A percentile compares a stretch with the other conserved stretches of the same genome.
Evolutionary conservation across 2,888 invertebrate genomes (phyloP).

Genomic region (Xylocampa areola): DNA sequence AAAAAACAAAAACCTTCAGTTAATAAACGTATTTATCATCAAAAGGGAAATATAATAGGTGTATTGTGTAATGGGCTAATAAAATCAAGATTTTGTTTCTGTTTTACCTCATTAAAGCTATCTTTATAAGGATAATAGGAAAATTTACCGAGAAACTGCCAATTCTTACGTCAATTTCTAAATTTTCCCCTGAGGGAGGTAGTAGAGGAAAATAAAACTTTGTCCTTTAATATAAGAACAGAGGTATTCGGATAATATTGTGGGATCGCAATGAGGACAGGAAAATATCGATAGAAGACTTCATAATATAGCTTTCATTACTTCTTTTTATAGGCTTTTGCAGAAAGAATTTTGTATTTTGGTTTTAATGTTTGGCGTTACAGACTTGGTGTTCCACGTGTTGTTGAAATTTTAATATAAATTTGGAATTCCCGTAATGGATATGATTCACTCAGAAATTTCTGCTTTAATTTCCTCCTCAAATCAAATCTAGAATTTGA

Average conservation of each 20-base stretch:
- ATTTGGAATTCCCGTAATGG: too few relatives aligned
- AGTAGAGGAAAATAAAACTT: not conserved
- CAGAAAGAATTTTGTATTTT: too few relatives aligned
- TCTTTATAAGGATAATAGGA: slow-evolving; percentile 18
- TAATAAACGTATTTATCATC: slow-evolving; percentile 14
- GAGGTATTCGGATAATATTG: not conserved
- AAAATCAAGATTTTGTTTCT: slow-evolving; percentile 19
- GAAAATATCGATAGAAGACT: not conserved
- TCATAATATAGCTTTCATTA: too few relatives aligned
- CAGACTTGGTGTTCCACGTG: too few relatives aligned
- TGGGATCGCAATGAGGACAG: not conserved
- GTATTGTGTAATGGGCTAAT: slow-evolving; percentile 27
- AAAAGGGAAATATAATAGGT: slow-evolving; percentile 10
- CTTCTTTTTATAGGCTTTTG: too few relatives aligned
- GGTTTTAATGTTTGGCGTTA: too few relatives aligned
- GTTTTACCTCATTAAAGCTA: slow-evolving; percentile 6
- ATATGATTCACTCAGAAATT: too few relatives aligned
- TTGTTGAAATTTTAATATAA: too few relatives aligned
- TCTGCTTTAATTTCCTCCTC: too few relatives aligned
- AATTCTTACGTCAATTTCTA: not conserved
- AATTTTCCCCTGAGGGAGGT: not conserved
- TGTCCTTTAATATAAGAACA: not conserved
- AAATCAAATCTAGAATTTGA: too few relatives aligned
- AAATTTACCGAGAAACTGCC: slow-evolving; percentile 10
- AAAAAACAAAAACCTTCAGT: slow-evolving; percentile 1